phyloP scores from a whole-genome alignment of 2,797 vertebrate genomes.

The Vultur gryphus region DNA sequence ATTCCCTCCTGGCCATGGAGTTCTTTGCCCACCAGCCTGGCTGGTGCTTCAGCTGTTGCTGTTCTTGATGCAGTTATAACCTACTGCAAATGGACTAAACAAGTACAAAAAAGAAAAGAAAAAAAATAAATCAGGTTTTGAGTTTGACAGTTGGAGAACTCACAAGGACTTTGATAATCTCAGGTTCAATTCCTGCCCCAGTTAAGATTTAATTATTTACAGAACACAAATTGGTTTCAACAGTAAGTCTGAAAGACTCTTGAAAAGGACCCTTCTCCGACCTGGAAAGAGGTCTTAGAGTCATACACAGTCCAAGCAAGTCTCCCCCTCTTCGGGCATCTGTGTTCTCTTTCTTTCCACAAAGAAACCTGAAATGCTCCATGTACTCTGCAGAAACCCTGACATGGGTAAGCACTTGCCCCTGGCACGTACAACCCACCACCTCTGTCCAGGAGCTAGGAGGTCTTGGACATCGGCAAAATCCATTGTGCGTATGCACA shows the following conservation, averaged over 20 bases:
- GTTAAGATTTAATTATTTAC: neutral
- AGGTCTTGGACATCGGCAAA: neutral
- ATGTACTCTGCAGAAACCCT: neutral
- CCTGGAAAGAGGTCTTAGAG: neutral
- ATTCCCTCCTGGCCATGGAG: no score
- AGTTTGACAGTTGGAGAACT: neutral
- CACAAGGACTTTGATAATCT: neutral
- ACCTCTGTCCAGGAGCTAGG: neutral
- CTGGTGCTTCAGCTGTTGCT: neutral
- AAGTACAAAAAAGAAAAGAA: neutral
- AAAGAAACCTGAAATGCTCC: accelerated
- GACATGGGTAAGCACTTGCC: neutral
- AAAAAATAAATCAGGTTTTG: neutral
- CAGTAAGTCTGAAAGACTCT: neutral
- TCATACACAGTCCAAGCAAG: neutral
- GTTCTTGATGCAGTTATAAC: neutral
- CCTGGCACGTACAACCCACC: accelerated
- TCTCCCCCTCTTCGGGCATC: neutral
- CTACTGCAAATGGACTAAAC: neutral
- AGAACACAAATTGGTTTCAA: neutral
- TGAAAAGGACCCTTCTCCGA: neutral
- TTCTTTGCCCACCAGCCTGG: neutral
- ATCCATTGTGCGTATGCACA: no score
- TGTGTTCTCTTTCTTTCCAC: neutral
- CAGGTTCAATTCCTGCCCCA: neutral